Percentiles rank a stretch among this genome's conserved stretches.
These are phyloP conservation scores for Oscheius sp. DNA, from an alignment of 1,140 invertebrate genomes.

Conservation along the genomic window DNA sequence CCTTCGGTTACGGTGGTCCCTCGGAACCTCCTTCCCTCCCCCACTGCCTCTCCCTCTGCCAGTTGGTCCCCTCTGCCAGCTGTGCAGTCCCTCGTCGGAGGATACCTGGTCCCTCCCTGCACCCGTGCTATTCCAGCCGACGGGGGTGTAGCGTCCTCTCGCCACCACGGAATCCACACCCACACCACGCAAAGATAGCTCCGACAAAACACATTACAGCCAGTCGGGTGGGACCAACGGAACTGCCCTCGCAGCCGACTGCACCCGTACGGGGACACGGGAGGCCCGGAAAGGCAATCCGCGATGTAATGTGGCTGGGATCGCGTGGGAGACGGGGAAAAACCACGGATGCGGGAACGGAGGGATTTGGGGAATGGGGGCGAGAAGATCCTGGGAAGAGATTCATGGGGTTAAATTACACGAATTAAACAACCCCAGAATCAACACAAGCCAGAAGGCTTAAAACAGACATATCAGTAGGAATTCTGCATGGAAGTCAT, in stretches of 20 bases:
- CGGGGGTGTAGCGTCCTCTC: not conserved
- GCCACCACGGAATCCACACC: not conserved
- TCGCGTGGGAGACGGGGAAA: not conserved
- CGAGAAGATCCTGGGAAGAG: no score
- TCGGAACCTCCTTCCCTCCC: not conserved
- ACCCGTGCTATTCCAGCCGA: not conserved
- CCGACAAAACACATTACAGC: conserved; percentile 12
- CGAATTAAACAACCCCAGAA: no score
- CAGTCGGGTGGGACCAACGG: no score
- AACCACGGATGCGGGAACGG: not conserved
- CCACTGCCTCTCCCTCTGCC: not conserved
- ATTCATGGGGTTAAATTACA: no score
- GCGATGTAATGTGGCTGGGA: no score
- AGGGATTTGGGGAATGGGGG: no score
- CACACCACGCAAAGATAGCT: conserved; percentile 6
- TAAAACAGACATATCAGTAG: no score
- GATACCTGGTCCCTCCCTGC: not conserved
- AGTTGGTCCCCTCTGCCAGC: not conserved
- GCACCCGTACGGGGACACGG: no score
- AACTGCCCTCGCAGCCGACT: not conserved
- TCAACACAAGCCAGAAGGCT: no score
- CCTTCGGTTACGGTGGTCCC: conserved; percentile 8
- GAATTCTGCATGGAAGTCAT: no score
- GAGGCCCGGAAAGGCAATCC: no score
- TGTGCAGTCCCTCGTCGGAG: no score